These are phyloP conservation scores for Drosophila azteca DNA, from an alignment of 1,140 invertebrate genomes.

Conservation along the genomic window DNA sequence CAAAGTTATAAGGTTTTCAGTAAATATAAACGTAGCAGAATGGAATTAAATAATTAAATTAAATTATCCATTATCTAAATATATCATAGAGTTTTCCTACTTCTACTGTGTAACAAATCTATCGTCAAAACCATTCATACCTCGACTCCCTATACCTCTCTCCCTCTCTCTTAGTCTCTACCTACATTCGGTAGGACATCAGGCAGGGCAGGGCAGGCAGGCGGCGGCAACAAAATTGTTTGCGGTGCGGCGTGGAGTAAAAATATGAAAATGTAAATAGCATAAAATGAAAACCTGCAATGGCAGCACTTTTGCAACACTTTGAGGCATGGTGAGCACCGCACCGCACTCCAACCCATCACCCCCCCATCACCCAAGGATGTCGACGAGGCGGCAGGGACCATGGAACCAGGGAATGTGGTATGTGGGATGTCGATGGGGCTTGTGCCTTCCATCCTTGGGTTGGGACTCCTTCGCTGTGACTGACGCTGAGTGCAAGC, in stretches of 20 bases:
- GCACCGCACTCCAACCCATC: no score
- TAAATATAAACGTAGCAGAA: no score
- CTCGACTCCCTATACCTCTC: neutral
- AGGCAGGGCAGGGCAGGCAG: constrained; percentile 1
- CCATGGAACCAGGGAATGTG: no score
- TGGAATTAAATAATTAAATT: no score
- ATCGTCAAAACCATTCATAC: constrained; percentile 2
- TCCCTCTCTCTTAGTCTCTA: no score
- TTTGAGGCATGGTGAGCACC: constrained; percentile 24
- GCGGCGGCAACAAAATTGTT: constrained; percentile 59
- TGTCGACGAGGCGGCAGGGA: neutral
- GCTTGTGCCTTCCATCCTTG: constrained; percentile 16
- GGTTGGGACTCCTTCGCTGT: constrained; percentile 36
- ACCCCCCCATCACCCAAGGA: constrained; percentile 10
- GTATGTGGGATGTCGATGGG: neutral
- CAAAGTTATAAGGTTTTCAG: no score
- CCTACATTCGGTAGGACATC: constrained; percentile 26
- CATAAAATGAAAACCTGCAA: constrained; percentile 77
- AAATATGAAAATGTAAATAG: constrained; percentile 79
- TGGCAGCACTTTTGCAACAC: constrained; percentile 77
- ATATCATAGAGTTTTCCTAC: no score
- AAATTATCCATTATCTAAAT: no score
- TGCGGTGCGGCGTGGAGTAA: constrained; percentile 62
- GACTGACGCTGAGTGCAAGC: constrained; percentile 77
- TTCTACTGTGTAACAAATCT: neutral